Conservation (phyloP, 1,140 invertebrate genomes). For the Hylaeus anthracinus region DNA sequence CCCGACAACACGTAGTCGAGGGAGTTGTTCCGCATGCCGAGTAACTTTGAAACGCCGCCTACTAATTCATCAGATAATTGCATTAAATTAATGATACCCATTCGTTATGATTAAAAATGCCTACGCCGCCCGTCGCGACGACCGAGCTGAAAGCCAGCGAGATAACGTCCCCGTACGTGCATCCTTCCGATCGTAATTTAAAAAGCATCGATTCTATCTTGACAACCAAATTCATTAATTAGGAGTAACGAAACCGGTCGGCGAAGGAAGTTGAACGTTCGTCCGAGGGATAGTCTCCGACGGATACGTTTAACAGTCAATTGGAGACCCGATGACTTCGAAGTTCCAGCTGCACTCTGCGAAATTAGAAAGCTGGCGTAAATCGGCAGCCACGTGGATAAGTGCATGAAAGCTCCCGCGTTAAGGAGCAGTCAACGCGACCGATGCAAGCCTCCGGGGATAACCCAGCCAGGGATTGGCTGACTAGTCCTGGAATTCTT, state of each 20-base stretch:
- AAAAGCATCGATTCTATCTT: conserved; percentile 11
- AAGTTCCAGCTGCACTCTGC: conserved; percentile 36
- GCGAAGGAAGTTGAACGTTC: background rate
- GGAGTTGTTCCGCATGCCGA: conserved; percentile 14
- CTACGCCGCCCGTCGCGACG: background rate
- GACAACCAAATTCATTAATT: conserved; percentile 24
- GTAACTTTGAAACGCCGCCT: background rate
- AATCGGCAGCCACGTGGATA: conserved; percentile 38
- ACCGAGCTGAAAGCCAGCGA: background rate
- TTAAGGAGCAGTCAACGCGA: conserved; percentile 22
- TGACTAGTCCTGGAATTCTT: too few relatives aligned
- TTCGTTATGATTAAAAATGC: conserved; percentile 25
- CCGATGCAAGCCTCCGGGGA: conserved; percentile 33
- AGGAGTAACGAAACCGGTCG: background rate
- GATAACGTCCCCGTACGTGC: background rate
- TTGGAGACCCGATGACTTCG: conserved; percentile 15
- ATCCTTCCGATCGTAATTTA: background rate
- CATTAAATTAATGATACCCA: conserved; percentile 22
- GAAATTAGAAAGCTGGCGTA: conserved; percentile 26
- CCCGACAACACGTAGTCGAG: conserved; percentile 10
- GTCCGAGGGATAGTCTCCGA: background rate
- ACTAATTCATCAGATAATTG: conserved; percentile 30
- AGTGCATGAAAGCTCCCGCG: conserved; percentile 20
- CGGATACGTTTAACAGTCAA: conserved; percentile 19
- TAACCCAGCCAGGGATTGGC: conserved; percentile 62